Evolutionary conservation across 2,113 vertebrate species (phyloP), one percentile per base, ranked within the genome.

Genomic region (Hassar affinis): DNA sequence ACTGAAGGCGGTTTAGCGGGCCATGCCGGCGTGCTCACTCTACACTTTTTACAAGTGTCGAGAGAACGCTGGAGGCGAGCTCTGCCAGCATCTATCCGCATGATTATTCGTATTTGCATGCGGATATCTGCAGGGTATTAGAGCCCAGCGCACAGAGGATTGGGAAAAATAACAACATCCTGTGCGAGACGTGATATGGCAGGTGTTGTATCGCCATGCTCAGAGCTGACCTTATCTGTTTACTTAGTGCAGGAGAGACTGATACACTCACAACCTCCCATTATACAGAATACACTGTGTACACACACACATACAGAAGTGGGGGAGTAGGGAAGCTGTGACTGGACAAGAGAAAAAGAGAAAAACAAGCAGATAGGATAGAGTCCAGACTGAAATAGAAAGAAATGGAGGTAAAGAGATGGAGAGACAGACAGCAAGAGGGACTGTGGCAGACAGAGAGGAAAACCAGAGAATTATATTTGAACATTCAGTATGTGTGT

Each of bases 21-120:
- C 68, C 30, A 18, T 4, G 68, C 47, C 59, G 18, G 35, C 33
- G n/a, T 54, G 71, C 47, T 35, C 27, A 49, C 78, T 56, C 10
- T 66, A 35, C 11, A 66, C 69, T 77, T 66, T 87, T 87, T 83
- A 85, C 62, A 64, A 61, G 79, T 79, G 80, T 82, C 75, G 54
- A 69, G 79, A 85, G 80, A 49, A 81, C 1, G 81, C 57, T 82
- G 11, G 42, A 78, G 83, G 57, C 49, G 35, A 76, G 62, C 33
- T 71, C 72, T 57, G 79, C 78, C 54, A 22, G 69, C 30, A 54
- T 78, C 52, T 72, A 30, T 47, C 56, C 68, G n/a, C 30, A 25
- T 22, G 33, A 61, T 84, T 84, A 84, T 78, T 79, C 35, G 45
- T 54, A 69, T 61, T 72, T 75, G 69, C 69, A 5, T 61, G 35